phyloP scores from a whole-genome alignment of 2,113 vertebrate species.

The Meriones unguiculatus region DNA sequence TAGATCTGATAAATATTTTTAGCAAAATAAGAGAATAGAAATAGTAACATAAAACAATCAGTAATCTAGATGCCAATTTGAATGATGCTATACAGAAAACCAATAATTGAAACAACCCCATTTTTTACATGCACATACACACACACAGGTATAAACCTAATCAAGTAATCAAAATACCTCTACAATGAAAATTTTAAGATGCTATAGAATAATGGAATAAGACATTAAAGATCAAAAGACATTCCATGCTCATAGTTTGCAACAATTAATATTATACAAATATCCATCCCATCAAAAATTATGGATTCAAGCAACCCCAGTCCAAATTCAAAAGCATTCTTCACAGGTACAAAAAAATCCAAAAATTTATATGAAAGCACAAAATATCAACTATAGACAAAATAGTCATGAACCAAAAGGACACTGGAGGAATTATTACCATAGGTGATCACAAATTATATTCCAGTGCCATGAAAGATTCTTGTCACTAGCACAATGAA shows the following conservation, averaged over 20 bases:
- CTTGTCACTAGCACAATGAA: neutral
- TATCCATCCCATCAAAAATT: neutral
- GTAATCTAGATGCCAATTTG: too few species aligned
- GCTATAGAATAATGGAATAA: neutral
- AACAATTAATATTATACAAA: neutral
- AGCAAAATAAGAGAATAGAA: neutral
- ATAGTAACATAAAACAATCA: neutral
- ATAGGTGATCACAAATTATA: neutral
- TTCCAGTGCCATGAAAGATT: neutral
- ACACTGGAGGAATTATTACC: neutral
- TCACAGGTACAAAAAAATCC: neutral
- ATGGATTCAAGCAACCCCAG: neutral
- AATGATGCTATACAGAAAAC: too few species aligned
- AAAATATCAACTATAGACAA: neutral
- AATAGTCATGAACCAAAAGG: neutral
- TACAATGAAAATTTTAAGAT: neutral
- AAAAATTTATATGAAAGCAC: neutral
- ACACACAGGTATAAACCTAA: neutral
- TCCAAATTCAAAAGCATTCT: neutral
- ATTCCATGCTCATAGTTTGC: neutral
- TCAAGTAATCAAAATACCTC: neutral
- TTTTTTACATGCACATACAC: too few species aligned
- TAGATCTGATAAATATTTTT: neutral
- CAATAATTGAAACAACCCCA: neutral
- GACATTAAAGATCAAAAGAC: neutral